phyloP scores from a whole-genome alignment of 1,140 invertebrate genomes.

The Ephestia elutella region DNA sequence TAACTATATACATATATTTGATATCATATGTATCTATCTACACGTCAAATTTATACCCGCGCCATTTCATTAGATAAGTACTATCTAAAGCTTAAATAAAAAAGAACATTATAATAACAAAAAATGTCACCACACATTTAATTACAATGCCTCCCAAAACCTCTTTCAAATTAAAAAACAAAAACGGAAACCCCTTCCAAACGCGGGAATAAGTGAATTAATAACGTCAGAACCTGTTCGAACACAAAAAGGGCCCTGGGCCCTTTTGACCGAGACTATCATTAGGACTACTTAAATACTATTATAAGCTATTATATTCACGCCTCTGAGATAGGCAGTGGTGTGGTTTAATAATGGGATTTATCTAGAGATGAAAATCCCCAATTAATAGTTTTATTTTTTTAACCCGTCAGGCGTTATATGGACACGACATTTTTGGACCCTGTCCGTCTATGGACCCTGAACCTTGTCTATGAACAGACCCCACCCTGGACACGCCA shows the following conservation, averaged over 20 bases:
- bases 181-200: background rate
- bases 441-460: no score
- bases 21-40: no score
- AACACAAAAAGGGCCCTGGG: constrained; percentile 23
- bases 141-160: background rate
- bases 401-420: no score
- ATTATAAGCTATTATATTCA: constrained; percentile 51
- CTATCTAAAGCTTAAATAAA: no score
- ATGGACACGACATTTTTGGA: no score
- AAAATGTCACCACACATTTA: background rate
- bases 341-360: background rate
- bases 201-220: constrained; percentile 17
- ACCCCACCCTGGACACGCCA: no score
- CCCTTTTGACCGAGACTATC: constrained; percentile 25
- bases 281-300: constrained; percentile 52
- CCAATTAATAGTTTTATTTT: no score
- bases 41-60: no score
- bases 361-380: background rate
- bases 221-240: constrained; percentile 25
- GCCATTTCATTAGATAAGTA: no score
- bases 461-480: no score
- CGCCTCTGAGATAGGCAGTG: constrained; percentile 11
- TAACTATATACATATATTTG: no score
- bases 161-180: background rate
- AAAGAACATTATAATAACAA: no score